Base-by-base conservation (phyloP, 2,113 vertebrate species). In the Rafetus swinhoei region DNA sequence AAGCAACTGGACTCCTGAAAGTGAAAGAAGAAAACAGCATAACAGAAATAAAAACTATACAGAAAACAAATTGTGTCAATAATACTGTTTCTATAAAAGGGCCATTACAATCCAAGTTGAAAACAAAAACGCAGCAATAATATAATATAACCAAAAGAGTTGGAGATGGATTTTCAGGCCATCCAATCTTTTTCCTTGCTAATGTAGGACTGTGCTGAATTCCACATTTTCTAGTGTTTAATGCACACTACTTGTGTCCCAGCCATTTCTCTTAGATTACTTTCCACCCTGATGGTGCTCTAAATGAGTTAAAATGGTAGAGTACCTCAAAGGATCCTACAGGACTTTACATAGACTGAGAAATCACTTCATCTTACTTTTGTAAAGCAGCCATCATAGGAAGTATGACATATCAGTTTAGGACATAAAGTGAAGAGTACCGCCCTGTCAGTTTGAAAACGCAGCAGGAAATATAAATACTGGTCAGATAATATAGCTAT, bases 1-100 rank as follows among this genome's bases (percentile, higher is more conserved):
- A 93, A 99, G 98, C 92, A 99, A 96, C 96, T 99, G 99, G 59
- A 99, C 99, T 91, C 99, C 99, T 99, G 74, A 95, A 95, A 93
- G 45, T 85, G 76, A 81, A 94, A 97, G 5, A 10, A 54, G 55
- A 82, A 29, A 57, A 81, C 1, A 39, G 21, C 84, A 85, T 52
- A 0, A 62, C 59, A 87, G 50, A 84, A 50, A 96, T 87, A 2
- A 55, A 90, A 97, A 83, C 12, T 89, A 57, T 77, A 50, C 5
- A 4, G 7, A 92, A 82, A 85, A 91, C 27, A 1, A 35, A 35
- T 55, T 74, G 24, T 56, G 89, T 29, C 69, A 85, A 19, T 59
- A 35, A 72, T 92, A 84, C 5, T 74, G 84, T 32, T 65, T 7
- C 54, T 32, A 15, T 82, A 90, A 14, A 4, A 29, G 24, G 29